Evolutionary conservation across 2,797 vertebrate genomes (phyloP).

Genomic region (Melopsittacus undulatus): DNA sequence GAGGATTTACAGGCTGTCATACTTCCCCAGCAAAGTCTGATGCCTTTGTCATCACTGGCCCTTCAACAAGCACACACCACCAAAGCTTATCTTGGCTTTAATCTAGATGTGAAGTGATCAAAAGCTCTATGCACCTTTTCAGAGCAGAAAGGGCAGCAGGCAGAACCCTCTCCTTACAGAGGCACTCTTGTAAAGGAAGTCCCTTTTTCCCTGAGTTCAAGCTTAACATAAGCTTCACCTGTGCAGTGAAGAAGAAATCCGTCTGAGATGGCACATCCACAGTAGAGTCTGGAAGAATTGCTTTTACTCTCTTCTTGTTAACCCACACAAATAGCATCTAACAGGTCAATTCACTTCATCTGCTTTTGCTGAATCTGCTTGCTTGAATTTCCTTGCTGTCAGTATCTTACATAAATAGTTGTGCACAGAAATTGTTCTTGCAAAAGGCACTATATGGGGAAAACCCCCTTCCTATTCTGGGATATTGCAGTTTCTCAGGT

Average conservation of each 20-base stretch:
- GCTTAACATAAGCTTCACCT: background rate
- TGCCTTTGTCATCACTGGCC: background rate
- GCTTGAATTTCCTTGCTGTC: background rate
- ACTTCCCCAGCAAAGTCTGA: background rate
- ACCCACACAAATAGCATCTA: background rate
- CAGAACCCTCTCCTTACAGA: background rate
- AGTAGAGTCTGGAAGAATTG: background rate
- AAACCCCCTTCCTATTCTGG: background rate
- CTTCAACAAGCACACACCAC: background rate
- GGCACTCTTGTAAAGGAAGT: background rate
- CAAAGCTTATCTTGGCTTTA: background rate
- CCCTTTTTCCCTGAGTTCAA: background rate
- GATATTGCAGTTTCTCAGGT: background rate
- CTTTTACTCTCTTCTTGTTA: background rate
- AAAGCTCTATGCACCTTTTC: background rate
- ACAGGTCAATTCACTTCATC: background rate
- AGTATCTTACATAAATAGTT: background rate
- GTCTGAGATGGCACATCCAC: rapidly evolving
- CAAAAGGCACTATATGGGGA: background rate
- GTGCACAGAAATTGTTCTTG: background rate
- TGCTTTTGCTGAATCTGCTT: background rate
- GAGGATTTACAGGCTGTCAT: background rate
- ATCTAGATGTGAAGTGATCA: background rate
- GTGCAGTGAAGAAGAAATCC: background rate
- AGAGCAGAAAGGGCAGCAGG: background rate